Evolutionary conservation across 1,140 invertebrate species (phyloP).

Genomic region (Drosophila lowei): DNA sequence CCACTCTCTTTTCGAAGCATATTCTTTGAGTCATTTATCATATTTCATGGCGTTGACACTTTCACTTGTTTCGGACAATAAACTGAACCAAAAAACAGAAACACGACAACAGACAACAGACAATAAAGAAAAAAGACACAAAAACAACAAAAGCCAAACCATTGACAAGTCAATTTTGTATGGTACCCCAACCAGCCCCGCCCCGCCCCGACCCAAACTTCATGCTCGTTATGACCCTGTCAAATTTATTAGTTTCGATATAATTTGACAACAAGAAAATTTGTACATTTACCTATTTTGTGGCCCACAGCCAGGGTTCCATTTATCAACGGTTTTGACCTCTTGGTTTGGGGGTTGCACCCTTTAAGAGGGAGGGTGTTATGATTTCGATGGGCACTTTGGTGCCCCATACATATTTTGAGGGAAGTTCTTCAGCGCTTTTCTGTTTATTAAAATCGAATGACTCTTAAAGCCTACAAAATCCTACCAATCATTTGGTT

Average conservation of each 20-base stretch:
- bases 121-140: conserved; percentile 22
- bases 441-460: too few species aligned
- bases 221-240: conserved; percentile 62
- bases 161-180: conserved; percentile 76
- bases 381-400: too few species aligned
- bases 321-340: conserved; percentile 55
- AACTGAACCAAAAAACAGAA: conserved; percentile 32
- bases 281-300: conserved; percentile 47
- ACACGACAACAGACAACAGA: conserved; percentile 15
- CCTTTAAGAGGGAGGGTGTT: too few species aligned
- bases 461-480: too few species aligned
- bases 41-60: conserved; percentile 77
- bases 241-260: conserved; percentile 80
- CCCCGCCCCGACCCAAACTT: conserved; percentile 11
- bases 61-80: conserved; percentile 78
- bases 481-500: too few species aligned
- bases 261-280: conserved; percentile 76
- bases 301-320: conserved; percentile 8
- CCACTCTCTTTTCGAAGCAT: conserved; percentile 24
- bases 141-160: conserved; percentile 15
- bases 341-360: conserved; percentile 11
- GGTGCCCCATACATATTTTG: too few species aligned
- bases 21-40: conserved; percentile 71
- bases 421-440: too few species aligned
- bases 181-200: not conserved